phyloP scores from a whole-genome alignment of 2,113 vertebrate genomes.

The Oenanthe oenanthe region DNA sequence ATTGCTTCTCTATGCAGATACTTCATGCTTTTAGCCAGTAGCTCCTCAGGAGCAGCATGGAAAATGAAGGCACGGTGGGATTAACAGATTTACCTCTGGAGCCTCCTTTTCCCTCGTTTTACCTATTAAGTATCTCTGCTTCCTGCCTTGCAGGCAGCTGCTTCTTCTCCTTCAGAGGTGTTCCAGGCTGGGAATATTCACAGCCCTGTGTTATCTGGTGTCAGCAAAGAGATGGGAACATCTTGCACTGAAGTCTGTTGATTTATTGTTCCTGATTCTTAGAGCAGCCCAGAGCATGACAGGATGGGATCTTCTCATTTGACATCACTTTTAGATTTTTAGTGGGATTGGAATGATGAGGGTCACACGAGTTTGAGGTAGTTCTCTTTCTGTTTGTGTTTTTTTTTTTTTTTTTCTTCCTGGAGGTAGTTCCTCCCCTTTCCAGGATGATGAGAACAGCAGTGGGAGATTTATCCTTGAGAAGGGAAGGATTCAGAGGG shows the following conservation, averaged over 20 bases:
- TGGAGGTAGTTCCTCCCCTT: neutral
- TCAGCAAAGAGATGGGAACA: neutral
- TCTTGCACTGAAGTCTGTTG: neutral
- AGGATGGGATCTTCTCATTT: neutral
- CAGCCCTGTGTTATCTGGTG: neutral
- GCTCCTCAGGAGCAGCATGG: neutral
- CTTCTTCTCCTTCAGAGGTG: neutral
- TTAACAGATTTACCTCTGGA: neutral
- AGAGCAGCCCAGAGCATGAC: neutral
- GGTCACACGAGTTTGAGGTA: neutral
- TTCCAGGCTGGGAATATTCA: neutral
- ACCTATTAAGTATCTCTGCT: neutral
- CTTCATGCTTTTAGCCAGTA: neutral
- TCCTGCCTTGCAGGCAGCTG: neutral
- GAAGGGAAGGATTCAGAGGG: neutral
- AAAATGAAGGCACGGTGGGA: neutral
- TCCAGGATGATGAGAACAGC: neutral
- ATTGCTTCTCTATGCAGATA: neutral
- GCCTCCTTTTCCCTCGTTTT: neutral
- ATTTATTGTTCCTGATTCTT: neutral
- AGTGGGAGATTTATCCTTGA: neutral
- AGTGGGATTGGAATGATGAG: neutral
- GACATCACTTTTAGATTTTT: neutral
- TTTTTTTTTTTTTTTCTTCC: fast-evolving
- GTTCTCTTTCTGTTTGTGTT: neutral